phyloP scores from a whole-genome alignment of 2,888 invertebrate species.

The Dasypolia templi region DNA sequence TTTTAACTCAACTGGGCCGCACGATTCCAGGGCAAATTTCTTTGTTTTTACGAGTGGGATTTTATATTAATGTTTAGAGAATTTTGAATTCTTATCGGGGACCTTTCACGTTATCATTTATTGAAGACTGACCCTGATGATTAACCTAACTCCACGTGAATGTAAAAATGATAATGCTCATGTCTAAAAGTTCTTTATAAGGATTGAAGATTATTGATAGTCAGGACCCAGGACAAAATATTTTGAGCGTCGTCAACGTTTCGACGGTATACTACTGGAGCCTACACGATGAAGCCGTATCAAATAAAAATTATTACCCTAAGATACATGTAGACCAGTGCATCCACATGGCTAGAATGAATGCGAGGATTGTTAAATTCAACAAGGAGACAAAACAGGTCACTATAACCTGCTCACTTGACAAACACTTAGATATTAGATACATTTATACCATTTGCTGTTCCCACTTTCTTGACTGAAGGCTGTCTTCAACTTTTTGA shows the following conservation, averaged over 20 bases:
- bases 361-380: slow-evolving; percentile 17
- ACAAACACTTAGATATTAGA: background rate
- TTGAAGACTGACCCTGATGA: background rate
- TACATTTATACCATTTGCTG: background rate
- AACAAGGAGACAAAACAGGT: slow-evolving; percentile 13
- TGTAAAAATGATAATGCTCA: background rate
- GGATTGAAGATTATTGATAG: background rate
- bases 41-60: background rate
- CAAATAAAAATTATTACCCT: background rate
- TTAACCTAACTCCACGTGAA: background rate
- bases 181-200: background rate
- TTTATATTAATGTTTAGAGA: background rate
- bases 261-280: too few relatives aligned
- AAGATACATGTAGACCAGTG: background rate
- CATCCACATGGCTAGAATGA: background rate
- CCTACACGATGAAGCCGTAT: background rate
- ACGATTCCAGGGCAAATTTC: slow-evolving; percentile 7
- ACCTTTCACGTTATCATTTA: background rate
- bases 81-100: background rate
- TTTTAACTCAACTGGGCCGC: slow-evolving; percentile 25
- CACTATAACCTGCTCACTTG: slow-evolving; percentile 1
- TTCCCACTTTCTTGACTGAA: slow-evolving; percentile 14
- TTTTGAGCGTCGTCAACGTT: background rate
- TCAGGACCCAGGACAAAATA: too few relatives aligned
- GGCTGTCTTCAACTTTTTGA: background rate